Conservation (phyloP, 2,888 invertebrate species). For the Leucophenga montana region DNA sequence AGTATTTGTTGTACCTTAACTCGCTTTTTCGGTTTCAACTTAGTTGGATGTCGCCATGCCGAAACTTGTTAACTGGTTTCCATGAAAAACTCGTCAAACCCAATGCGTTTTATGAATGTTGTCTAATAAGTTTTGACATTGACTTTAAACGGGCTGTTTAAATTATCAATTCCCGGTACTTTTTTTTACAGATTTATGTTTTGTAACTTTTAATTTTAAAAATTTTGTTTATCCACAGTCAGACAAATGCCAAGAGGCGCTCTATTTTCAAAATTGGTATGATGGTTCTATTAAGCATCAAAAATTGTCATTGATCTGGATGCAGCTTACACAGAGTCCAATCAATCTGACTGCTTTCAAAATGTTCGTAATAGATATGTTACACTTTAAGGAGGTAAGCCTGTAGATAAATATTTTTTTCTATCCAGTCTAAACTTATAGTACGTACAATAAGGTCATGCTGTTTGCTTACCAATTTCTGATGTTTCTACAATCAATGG, state of each 20-base stretch:
- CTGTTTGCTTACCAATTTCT: background rate
- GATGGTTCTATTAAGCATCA: slow-evolving; percentile 5
- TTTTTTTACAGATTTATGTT: too few species aligned
- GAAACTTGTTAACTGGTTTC: too few species aligned
- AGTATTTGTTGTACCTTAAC: too few species aligned
- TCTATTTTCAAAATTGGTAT: slow-evolving; percentile 17
- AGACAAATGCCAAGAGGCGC: background rate
- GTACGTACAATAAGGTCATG: background rate
- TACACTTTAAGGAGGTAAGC: slow-evolving; percentile 9
- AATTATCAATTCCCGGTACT: too few species aligned
- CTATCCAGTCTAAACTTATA: background rate
- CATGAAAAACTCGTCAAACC: too few species aligned
- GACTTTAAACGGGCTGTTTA: too few species aligned
- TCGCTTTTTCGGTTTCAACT: too few species aligned
- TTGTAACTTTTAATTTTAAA: too few species aligned
- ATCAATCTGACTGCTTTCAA: background rate
- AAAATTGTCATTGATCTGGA: slow-evolving; percentile 4
- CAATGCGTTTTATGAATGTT: too few species aligned
- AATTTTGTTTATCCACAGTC: background rate
- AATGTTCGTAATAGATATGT: background rate
- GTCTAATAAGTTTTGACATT: too few species aligned
- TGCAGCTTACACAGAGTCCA: slow-evolving; percentile 12
- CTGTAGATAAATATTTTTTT: background rate
- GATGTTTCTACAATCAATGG: slow-evolving; percentile 6
- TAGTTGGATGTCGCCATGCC: too few species aligned